Conservation (phyloP, 2,113 vertebrate species). For the Corythoichthys intestinalis region DNA sequence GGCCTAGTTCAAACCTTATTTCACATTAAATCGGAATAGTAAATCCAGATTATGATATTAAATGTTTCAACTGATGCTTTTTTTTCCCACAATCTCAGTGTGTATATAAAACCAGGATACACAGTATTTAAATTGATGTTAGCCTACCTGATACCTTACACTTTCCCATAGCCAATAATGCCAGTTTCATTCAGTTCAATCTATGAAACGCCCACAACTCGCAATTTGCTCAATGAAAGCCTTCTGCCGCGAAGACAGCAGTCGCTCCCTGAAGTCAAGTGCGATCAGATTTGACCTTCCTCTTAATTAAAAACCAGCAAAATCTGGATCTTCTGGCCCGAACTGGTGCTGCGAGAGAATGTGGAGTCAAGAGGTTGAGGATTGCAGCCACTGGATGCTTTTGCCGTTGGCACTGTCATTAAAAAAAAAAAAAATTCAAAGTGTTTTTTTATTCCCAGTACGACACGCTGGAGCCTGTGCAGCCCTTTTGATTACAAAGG, state of each 20-base stretch:
- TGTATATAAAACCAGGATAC: conserved; percentile 7
- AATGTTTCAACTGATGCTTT: background rate
- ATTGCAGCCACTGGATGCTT: conserved; percentile 57
- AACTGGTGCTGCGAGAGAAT: conserved; percentile 36
- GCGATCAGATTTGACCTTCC: conserved; percentile 72
- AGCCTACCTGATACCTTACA: conserved; percentile 25
- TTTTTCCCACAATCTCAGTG: background rate
- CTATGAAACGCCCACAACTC: conserved; percentile 56
- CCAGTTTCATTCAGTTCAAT: conserved; percentile 49
- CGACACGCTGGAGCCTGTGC: conserved; percentile 13
- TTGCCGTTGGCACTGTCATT: conserved; percentile 72
- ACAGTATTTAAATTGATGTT: conserved; percentile 22
- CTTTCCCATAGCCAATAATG: conserved; percentile 58
- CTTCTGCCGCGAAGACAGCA: conserved; percentile 60
- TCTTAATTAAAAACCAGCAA: conserved; percentile 76
- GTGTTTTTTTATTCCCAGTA: conserved; percentile 17
- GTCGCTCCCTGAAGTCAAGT: conserved; percentile 65
- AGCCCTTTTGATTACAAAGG: conserved; percentile 44
- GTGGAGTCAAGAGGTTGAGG: conserved; percentile 21
- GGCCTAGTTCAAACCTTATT: background rate
- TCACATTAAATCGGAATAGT: background rate
- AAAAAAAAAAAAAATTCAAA: conserved; percentile 41
- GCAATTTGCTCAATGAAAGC: conserved; percentile 55
- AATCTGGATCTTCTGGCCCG: conserved; percentile 65
- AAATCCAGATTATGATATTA: background rate